Conservation (phyloP, 2,888 invertebrate genomes). For the Philonicus albiceps region DNA sequence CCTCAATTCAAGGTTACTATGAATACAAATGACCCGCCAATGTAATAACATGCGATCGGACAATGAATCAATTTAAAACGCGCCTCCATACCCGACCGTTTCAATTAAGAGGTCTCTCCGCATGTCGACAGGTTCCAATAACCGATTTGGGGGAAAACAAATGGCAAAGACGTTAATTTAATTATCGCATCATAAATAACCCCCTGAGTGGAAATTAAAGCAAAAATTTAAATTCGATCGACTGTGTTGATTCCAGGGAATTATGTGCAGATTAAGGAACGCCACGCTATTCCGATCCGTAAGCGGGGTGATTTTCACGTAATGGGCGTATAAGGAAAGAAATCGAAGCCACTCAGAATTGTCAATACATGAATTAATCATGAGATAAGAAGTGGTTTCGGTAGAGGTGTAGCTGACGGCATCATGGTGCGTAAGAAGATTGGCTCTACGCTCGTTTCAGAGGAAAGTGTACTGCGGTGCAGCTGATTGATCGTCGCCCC, state of each 20-base stretch:
- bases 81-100: not conserved
- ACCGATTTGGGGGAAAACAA: slow-evolving; percentile 25
- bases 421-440: slow-evolving; percentile 33
- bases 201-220: slow-evolving; percentile 8
- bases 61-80: slow-evolving; percentile 28
- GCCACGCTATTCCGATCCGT: not conserved
- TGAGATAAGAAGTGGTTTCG: slow-evolving; percentile 37
- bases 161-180: slow-evolving; percentile 42
- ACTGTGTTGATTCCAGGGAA: slow-evolving; percentile 10
- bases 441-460: slow-evolving; percentile 17
- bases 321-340: slow-evolving; percentile 36
- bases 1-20: slow-evolving; percentile 2
- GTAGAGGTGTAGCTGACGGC: slow-evolving; percentile 20
- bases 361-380: slow-evolving; percentile 45
- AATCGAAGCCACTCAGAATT: slow-evolving; percentile 39
- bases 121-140: slow-evolving; percentile 29
- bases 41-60: slow-evolving; percentile 31
- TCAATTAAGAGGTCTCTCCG: slow-evolving; percentile 29
- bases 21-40: slow-evolving; percentile 24
- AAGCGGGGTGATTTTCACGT: slow-evolving; percentile 15
- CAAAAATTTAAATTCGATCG: slow-evolving; percentile 15
- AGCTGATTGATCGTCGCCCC: slow-evolving; percentile 31
- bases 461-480: not conserved
- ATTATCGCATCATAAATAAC: slow-evolving; percentile 42
- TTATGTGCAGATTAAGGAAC: slow-evolving; percentile 34